These are phyloP conservation scores for Thera obeliscata DNA, from an alignment of 2,888 invertebrate species.

Conservation along the genomic window DNA sequence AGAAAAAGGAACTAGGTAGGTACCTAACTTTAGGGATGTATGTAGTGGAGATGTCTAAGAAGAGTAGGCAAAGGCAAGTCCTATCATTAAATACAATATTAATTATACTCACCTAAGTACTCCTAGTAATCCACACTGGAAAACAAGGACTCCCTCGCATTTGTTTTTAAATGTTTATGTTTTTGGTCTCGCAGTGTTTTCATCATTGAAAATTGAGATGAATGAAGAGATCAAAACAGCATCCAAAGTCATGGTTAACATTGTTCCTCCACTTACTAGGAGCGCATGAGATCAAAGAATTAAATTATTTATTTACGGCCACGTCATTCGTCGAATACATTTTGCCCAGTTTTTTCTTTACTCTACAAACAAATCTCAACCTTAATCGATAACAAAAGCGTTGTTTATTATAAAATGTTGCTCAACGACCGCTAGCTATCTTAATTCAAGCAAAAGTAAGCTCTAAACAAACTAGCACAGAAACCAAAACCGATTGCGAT, in stretches of 20 bases:
- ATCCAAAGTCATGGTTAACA: slow-evolving; percentile 71
- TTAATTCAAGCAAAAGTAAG: slow-evolving; percentile 1
- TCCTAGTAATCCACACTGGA: no score
- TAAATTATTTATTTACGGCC: slow-evolving; percentile 24
- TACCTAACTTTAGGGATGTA: no score
- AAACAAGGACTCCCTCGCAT: no score
- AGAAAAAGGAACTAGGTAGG: no score
- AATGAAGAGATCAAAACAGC: slow-evolving; percentile 35
- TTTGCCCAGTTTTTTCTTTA: slow-evolving; percentile 15
- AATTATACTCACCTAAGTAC: no score
- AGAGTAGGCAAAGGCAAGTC: no score
- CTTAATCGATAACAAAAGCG: neutral
- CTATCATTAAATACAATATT: no score
- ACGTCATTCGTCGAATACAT: slow-evolving; percentile 5
- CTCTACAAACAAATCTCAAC: neutral
- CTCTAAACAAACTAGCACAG: fast-evolving
- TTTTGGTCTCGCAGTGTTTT: neutral
- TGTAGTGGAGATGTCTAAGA: no score
- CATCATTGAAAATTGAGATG: slow-evolving; percentile 18
- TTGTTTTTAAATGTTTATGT: no score
- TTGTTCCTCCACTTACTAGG: slow-evolving; percentile 73
- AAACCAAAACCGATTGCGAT: slow-evolving; percentile 30
- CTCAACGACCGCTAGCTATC: neutral
- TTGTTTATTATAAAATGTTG: neutral
- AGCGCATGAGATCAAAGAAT: slow-evolving; percentile 55